These are phyloP conservation scores for Elysia chlorotica DNA, from an alignment of 1,140 invertebrate genomes.

Conservation along the genomic window DNA sequence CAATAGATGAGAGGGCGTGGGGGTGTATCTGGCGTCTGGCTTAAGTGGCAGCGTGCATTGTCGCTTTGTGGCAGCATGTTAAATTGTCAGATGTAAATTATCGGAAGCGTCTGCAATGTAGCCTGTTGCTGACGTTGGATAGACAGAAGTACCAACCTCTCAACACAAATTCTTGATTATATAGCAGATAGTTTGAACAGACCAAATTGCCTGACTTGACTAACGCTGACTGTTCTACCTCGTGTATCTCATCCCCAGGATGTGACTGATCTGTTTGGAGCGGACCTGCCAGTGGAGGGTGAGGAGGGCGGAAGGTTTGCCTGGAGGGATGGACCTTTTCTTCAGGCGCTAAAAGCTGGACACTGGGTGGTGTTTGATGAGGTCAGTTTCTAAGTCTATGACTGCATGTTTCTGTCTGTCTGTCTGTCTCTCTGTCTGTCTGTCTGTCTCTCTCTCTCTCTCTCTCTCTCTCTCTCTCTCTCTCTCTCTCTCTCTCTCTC, in stretches of 20 bases:
- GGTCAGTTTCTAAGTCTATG: constrained; percentile 58
- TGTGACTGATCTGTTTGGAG: constrained; percentile 96
- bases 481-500: not conserved
- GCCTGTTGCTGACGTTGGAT: too few species aligned
- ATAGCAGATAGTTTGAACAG: too few species aligned
- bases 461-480: not conserved
- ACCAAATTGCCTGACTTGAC: too few species aligned
- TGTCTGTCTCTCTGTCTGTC: not conserved
- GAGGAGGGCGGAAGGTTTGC: constrained; percentile 77
- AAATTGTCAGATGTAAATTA: too few species aligned
- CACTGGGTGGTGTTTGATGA: constrained; percentile 99
- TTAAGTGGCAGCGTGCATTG: too few species aligned
- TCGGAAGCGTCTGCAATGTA: too few species aligned
- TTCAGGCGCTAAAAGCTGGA: constrained; percentile 88
- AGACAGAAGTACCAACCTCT: too few species aligned
- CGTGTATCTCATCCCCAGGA: constrained; percentile 69
- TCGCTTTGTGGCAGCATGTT: too few species aligned
- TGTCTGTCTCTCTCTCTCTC: not conserved
- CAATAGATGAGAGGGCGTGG: too few species aligned
- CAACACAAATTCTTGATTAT: too few species aligned
- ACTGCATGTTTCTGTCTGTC: not conserved
- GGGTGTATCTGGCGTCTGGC: too few species aligned
- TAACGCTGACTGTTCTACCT: not conserved
- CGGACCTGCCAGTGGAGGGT: constrained; percentile 94
- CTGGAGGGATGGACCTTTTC: constrained; percentile 95